Conservation (phyloP, 2,113 vertebrate species). For the Tetrax tetrax region DNA sequence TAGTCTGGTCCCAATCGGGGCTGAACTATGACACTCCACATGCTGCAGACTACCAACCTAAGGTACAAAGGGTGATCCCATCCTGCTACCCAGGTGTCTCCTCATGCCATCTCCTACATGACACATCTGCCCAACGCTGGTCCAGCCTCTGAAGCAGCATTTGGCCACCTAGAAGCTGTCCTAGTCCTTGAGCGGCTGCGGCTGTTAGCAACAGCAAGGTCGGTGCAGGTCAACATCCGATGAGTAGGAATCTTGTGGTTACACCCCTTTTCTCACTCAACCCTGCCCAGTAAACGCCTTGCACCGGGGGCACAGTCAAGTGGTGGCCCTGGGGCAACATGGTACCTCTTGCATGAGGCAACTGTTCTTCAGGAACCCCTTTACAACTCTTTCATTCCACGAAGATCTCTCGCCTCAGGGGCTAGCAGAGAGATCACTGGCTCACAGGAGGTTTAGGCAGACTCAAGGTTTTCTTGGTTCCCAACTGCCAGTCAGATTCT, state of each 20-base stretch:
- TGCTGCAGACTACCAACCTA: neutral
- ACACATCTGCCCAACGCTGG: neutral
- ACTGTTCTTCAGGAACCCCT: neutral
- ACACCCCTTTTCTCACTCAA: no score
- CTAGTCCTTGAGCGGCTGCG: no score
- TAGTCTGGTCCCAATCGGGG: no score
- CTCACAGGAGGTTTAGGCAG: neutral
- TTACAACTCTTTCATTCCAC: neutral
- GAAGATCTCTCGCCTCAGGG: neutral
- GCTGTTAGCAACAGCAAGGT: no score
- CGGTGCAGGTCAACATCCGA: no score
- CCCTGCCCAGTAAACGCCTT: no score
- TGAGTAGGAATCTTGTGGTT: no score
- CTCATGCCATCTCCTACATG: neutral
- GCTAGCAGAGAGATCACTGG: neutral
- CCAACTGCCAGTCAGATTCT: neutral
- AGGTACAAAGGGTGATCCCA: neutral
- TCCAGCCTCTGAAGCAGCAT: neutral
- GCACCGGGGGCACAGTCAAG: no score
- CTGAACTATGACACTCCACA: no score
- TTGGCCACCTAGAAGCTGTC: neutral
- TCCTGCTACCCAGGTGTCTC: neutral
- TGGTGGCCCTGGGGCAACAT: neutral
- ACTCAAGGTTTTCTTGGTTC: neutral
- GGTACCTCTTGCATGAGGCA: rapidly evolving